A percentile compares a stretch with the other conserved stretches of the same genome.
Conservation (phyloP, 1,140 invertebrate genomes). For the Drusus annulatus region DNA sequence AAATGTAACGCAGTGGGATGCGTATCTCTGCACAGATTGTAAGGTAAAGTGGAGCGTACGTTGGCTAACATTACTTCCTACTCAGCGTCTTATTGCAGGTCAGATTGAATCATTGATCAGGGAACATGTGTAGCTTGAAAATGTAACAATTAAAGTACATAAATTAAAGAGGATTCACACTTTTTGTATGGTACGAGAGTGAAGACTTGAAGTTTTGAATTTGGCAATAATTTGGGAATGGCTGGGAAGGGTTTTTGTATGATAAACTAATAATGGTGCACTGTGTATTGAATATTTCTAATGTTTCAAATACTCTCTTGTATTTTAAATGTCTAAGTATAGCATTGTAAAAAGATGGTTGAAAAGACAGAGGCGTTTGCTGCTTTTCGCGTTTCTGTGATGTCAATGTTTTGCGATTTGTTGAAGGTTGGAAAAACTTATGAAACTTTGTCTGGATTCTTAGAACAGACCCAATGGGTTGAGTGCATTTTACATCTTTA, state of each 20-base stretch:
- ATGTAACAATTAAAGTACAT: constrained; percentile 15
- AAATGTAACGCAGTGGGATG: too few relatives aligned
- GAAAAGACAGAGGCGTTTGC: background rate
- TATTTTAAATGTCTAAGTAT: constrained; percentile 21
- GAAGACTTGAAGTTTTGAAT: constrained; percentile 40
- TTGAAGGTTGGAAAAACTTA: background rate
- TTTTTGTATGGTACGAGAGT: constrained; percentile 25
- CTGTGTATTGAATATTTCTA: constrained; percentile 21
- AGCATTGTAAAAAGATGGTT: constrained; percentile 15
- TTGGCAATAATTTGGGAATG: constrained; percentile 34
- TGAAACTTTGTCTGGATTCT: too few relatives aligned
- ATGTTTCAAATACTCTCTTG: constrained; percentile 20
- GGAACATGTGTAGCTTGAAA: background rate
- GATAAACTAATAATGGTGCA: constrained; percentile 32
- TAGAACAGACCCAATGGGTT: too few relatives aligned
- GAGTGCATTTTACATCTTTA: too few relatives aligned
- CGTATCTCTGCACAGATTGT: too few relatives aligned
- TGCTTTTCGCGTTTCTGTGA: constrained; percentile 30
- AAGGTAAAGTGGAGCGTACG: too few relatives aligned
- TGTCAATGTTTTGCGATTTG: constrained; percentile 28
- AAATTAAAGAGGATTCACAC: constrained; percentile 22
- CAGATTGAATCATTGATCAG: background rate
- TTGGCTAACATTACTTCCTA: too few relatives aligned
- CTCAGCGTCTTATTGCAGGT: too few relatives aligned
- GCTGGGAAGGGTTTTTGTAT: background rate